phyloP scores from a whole-genome alignment of 1,140 invertebrate genomes.

The Philaenus spumarius region DNA sequence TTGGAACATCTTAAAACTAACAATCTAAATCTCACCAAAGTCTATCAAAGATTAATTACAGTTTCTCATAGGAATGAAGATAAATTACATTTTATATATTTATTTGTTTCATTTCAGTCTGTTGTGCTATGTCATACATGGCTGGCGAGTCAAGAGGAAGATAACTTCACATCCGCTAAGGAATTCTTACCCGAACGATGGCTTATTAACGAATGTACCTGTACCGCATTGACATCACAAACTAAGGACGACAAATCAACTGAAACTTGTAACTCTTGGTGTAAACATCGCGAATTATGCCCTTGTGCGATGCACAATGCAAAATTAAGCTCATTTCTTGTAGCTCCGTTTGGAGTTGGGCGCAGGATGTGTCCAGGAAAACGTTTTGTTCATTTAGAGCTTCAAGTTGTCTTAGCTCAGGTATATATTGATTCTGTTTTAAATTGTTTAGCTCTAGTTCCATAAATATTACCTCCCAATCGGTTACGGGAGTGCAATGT shows the following conservation, averaged over 20 bases:
- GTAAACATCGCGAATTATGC: background rate
- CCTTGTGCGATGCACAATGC: conserved; percentile 24
- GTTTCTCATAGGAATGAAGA: no score
- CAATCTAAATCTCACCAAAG: no score
- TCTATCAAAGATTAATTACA: no score
- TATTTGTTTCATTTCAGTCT: conserved; percentile 52
- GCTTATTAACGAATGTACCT: conserved; percentile 48
- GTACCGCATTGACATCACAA: conserved; percentile 8
- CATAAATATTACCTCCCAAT: background rate
- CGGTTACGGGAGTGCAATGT: background rate
- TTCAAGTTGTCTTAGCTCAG: conserved; percentile 67
- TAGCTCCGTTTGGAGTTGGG: conserved; percentile 85
- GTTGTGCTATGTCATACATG: conserved; percentile 80
- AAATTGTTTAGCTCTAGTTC: no score
- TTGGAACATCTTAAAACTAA: no score
- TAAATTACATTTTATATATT: background rate
- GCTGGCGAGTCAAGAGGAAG: conserved; percentile 68
- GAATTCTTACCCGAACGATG: conserved; percentile 76
- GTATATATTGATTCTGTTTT: conserved; percentile 40
- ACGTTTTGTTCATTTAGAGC: conserved; percentile 68
- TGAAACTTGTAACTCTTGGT: no score
- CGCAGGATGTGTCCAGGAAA: conserved; percentile 74
- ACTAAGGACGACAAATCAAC: no score
- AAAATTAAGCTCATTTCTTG: conserved; percentile 47
- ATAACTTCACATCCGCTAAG: conserved; percentile 67